Base-by-base conservation (phyloP, 2,113 vertebrate genomes). In the Macquaria australasica region DNA sequence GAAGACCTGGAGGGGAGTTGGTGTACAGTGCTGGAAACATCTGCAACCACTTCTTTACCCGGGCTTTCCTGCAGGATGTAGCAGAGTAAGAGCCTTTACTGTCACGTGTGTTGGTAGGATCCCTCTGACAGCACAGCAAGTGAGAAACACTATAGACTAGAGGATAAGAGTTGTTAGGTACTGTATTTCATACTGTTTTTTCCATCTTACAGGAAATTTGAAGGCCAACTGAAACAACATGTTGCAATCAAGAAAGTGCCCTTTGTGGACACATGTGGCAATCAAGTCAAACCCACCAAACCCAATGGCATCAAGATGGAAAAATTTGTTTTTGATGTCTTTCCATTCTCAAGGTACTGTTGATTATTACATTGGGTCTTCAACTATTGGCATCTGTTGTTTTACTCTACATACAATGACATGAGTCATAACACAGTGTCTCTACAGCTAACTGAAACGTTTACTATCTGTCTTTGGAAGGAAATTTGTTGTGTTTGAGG, bases 281-380 rank as follows among this genome's bases (percentile, higher is more conserved):
- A 95, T 71, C 92, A 88, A 81, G 96, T 99, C 71, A 97, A 96
- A 87, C 98, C 98, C 0, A 93, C 88, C 70, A 94, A 96, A 87
- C 96, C 98, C 0, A 99, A 99, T 0, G 98, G 96, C 71, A 98
- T 99, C 76, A 99, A 99, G 96, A 97, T 99, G 98, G 98, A 99
- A 96, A 99, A 99, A 91, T 99, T 99, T 93, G 98, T 99, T 80
- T 99, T 99, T 91, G 98, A 99, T 16, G 97, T 98, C 86, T 97
- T 99, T 91, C 97, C 94, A 64, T 99, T 99, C 85, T 96, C 98
- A 73, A 97, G 96, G 98, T 99, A 84, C 8, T 50, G 0, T 34
- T 51, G 4, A 69, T 72, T 43, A 6, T 56, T 56, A 18, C 5
- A 58, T 25, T 56, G 7, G 20, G 0, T 31, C 7, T 63, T 56